Evolutionary conservation across 2,113 vertebrate genomes (phyloP), one percentile per base, ranked within the genome.

Genomic region (Phyllopteryx taeniolatus): DNA sequence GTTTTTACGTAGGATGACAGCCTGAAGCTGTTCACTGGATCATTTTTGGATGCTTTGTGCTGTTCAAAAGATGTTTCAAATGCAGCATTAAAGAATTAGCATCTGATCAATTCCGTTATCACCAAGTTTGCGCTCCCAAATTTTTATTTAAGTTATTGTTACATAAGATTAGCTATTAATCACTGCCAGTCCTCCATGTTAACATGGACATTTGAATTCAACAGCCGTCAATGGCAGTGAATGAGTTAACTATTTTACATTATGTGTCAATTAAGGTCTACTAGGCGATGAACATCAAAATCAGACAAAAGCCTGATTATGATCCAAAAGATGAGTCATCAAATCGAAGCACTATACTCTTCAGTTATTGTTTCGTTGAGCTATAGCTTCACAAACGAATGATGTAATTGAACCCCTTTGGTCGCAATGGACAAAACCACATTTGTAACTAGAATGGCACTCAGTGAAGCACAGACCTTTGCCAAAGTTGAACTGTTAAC

Each of bases 1-100:
- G 20, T 73, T 69, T 79, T 81, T 65, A 61, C 22, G 9, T 64
- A 67, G 39, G 70, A 75, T 68, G 35, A 43, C 69, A 68, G 19
- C 3, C 70, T n/a, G 31, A 39, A 51, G 60, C 27, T 13, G 20
- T n/a, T 70, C 19, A 42, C 33, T 31, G 42, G 44, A 31, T 35
- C 1, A 4, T 66, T 73, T 15, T 4, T n/a, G 20, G 62, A 65
- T 44, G 42, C 44, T 47, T 3, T 7, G 27, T 15, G 62, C 20
- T 4, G 20, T 46, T 43, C 20, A 1, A n/a, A 43, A 42, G 15
- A 39, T 43, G 19, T 14, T 61, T 42, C 8, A 11, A 42, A 13
- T 59, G 13, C n/a, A 31, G 11, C 57, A 13, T 60, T 60, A 57
- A n/a, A 59, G 56, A 27, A 31, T 31, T 35, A 5, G 39, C 9